Conservation (phyloP, 1,140 invertebrate species). For the Heliconius congener region DNA sequence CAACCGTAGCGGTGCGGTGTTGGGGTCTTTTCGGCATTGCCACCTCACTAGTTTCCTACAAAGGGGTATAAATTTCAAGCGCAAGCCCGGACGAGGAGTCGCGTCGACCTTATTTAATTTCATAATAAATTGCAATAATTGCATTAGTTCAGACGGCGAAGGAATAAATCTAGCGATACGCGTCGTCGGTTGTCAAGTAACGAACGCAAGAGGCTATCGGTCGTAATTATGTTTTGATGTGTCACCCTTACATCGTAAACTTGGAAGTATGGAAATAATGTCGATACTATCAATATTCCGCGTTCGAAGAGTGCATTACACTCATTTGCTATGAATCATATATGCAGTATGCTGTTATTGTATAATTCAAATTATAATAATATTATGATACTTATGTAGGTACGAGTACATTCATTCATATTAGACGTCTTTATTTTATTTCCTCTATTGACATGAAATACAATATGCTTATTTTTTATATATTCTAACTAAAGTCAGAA, state of each 20-base stretch:
- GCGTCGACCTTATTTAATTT: conserved; percentile 78
- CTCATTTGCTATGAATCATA: conserved; percentile 46
- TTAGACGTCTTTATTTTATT: background rate
- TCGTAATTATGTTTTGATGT: conserved; percentile 50
- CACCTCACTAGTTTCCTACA: conserved; percentile 60
- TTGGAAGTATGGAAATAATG: conserved; percentile 51
- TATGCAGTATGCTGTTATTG: conserved; percentile 41
- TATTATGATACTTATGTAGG: background rate
- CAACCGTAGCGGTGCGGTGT: conserved; percentile 47
- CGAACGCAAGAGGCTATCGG: conserved; percentile 49
- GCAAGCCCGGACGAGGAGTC: conserved; percentile 51
- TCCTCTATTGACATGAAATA: too few relatives aligned
- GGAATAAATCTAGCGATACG: conserved; percentile 71
- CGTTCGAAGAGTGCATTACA: conserved; percentile 49
- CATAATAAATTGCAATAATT: conserved; percentile 80
- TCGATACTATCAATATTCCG: conserved; percentile 53
- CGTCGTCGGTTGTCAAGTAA: conserved; percentile 51
- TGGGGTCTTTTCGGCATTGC: conserved; percentile 51
- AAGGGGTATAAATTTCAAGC: conserved; percentile 73
- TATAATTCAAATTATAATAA: conserved; percentile 31
- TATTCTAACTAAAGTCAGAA: too few relatives aligned
- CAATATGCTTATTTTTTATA: too few relatives aligned
- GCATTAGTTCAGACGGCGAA: conserved; percentile 63
- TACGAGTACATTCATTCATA: background rate
- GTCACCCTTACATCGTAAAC: conserved; percentile 51